Evolutionary conservation across 2,113 vertebrate species (phyloP).

Genomic region (Vicugna pacos): DNA sequence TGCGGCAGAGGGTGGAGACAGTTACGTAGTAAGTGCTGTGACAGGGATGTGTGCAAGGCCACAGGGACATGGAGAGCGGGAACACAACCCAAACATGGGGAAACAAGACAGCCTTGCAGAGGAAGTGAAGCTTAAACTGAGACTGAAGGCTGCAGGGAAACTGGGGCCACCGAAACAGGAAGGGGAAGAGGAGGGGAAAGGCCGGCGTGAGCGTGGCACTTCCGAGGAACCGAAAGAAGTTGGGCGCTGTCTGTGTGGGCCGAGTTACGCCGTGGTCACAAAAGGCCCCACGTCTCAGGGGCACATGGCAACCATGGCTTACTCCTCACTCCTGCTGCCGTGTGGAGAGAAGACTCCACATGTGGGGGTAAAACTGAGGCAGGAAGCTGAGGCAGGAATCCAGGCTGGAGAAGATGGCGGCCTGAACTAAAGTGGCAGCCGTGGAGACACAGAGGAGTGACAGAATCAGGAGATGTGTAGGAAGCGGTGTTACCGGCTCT

Average conservation of each 20-base stretch:
- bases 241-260: neutral
- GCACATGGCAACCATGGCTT: no score
- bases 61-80: neutral
- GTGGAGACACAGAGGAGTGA: neutral
- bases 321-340: neutral
- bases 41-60: neutral
- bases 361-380: no score
- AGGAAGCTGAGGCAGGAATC: neutral
- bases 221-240: neutral
- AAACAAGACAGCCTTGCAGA: neutral
- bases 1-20: neutral
- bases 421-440: neutral
- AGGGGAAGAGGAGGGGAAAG: neutral
- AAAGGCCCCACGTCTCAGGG: neutral
- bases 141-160: neutral
- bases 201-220: no score
- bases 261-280: neutral
- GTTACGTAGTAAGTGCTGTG: neutral
- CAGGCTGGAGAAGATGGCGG: neutral
- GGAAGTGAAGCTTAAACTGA: neutral
- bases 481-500: neutral
- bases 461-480: neutral
- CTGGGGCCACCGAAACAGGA: neutral
- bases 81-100: neutral
- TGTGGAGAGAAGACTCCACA: neutral